Conservation (phyloP, 2,113 vertebrate genomes). For the Crotalus tigris region DNA sequence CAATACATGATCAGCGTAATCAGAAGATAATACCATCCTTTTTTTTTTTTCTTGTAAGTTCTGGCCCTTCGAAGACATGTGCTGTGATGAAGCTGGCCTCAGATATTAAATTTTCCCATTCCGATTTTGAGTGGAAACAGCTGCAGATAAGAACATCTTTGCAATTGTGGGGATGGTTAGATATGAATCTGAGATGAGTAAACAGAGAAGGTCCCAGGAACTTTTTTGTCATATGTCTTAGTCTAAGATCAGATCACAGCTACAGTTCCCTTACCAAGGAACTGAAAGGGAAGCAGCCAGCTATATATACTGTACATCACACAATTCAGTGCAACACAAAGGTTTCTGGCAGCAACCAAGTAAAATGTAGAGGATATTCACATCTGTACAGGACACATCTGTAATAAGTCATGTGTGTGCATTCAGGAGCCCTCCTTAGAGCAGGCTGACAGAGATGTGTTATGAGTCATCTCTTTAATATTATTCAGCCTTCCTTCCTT, state of each 20-base stretch:
- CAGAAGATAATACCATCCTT: not conserved
- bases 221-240: constrained; percentile 12
- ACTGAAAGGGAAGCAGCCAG: not conserved
- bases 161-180: not conserved
- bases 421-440: not conserved
- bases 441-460: not conserved
- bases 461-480: not conserved
- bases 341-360: not conserved
- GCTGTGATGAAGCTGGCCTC: not conserved
- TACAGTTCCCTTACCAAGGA: not conserved
- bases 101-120: not conserved
- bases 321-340: not conserved
- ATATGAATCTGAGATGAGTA: constrained; percentile 5
- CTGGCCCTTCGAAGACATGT: not conserved
- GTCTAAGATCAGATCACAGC: constrained; percentile 5
- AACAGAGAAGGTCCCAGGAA: constrained; percentile 5
- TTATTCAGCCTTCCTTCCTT: not conserved
- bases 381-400: not conserved
- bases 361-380: not conserved
- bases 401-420: not conserved
- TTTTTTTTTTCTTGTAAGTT: not conserved
- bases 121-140: not conserved
- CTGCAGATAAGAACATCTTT: constrained; percentile 3
- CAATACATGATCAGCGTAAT: constrained; percentile 23
- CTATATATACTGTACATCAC: not conserved